Percentiles rank a stretch among this genome's conserved stretches.
Evolutionary conservation across 2,797 vertebrate species (phyloP).

Genomic region (Poeciliopsis presidionis): DNA sequence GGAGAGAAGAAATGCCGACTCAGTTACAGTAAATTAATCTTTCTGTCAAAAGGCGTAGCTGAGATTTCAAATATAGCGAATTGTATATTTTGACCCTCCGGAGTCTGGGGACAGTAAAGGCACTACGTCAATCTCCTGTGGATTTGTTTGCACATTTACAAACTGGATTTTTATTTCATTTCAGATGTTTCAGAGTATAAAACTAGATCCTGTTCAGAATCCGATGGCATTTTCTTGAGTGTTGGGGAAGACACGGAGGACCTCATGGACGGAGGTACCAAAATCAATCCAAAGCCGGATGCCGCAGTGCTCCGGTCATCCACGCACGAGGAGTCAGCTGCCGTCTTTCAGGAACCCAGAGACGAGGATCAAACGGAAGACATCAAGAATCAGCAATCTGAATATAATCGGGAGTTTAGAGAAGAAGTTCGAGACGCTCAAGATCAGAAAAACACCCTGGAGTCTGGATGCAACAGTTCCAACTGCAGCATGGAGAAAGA

Average conservation of each 20-base stretch:
- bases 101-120: not conserved
- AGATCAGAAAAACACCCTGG: not conserved
- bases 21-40: not conserved
- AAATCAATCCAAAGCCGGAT: conserved; percentile 51
- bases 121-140: not conserved
- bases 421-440: not conserved
- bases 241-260: conserved; percentile 58
- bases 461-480: not conserved
- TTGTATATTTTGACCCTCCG: not conserved
- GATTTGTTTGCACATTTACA: not conserved
- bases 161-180: conserved; percentile 27
- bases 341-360: not conserved
- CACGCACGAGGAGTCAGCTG: conserved; percentile 10
- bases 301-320: conserved; percentile 30
- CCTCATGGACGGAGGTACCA: conserved; percentile 47
- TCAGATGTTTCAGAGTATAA: conserved; percentile 33
- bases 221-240: conserved; percentile 24
- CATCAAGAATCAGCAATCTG: not conserved
- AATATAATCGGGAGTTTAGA: not conserved
- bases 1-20: not conserved
- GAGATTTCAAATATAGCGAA: not conserved
- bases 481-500: conserved; percentile 6
- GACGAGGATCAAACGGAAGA: conserved; percentile 6
- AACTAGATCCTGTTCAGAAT: conserved; percentile 14
- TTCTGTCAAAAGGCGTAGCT: not conserved